These are phyloP conservation scores for Xestia sexstrigata DNA, from an alignment of 2,888 invertebrate genomes.

Conservation along the genomic window DNA sequence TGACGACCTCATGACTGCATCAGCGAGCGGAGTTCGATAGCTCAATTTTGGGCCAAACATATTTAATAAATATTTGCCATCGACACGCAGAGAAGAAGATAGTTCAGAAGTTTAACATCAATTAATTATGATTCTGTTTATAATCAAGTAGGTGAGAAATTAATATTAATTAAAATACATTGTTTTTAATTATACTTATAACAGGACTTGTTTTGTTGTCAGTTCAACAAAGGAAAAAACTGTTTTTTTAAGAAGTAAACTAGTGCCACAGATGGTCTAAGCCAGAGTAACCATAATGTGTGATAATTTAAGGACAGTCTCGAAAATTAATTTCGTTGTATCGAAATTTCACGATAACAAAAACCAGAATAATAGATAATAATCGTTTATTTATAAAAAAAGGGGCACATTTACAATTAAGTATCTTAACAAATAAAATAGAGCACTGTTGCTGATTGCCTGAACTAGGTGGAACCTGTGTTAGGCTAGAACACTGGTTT, in stretches of 20 bases:
- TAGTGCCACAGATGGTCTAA: background rate
- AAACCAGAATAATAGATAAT: background rate
- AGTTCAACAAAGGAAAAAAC: background rate
- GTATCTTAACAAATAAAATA: no score
- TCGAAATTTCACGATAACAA: background rate
- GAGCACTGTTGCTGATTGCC: no score
- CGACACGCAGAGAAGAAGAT: no score
- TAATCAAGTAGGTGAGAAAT: slow-evolving; percentile 12
- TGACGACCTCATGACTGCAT: no score
- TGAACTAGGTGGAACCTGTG: no score
- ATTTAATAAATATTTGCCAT: no score
- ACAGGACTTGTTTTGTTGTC: background rate
- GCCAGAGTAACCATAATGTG: slow-evolving; percentile 4
- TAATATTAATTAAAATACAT: slow-evolving; percentile 9
- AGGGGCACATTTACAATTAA: no score
- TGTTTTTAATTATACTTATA: background rate
- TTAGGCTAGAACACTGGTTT: no score
- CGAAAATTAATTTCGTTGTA: background rate
- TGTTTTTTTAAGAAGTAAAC: background rate
- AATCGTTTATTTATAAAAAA: no score
- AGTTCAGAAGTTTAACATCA: slow-evolving; percentile 33
- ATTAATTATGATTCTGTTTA: slow-evolving; percentile 15
- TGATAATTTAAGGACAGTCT: background rate
- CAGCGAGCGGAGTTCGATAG: no score
- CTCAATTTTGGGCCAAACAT: no score